Conservation (phyloP, 2,888 invertebrate genomes). For the Lydus trimaculatus region DNA sequence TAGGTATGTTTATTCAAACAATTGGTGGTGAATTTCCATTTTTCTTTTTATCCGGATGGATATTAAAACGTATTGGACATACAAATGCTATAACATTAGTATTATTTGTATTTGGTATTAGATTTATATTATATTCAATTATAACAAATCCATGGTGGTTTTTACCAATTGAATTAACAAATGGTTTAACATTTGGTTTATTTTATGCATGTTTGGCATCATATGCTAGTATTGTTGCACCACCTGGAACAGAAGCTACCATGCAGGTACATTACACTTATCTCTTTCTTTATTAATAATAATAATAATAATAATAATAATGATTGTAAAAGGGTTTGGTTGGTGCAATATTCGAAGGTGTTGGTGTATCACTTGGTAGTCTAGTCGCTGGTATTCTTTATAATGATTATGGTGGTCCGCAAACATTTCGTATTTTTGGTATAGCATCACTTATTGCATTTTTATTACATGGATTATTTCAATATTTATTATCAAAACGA, state of each 20-base stretch:
- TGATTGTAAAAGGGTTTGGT: slow-evolving; percentile 73
- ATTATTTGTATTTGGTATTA: slow-evolving; percentile 77
- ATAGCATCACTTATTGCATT: slow-evolving; percentile 70
- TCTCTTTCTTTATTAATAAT: neutral
- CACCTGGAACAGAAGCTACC: slow-evolving; percentile 85
- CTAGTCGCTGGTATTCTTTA: slow-evolving; percentile 78
- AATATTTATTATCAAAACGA: slow-evolving; percentile 51
- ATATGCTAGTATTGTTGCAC: slow-evolving; percentile 84
- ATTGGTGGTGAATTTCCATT: slow-evolving; percentile 88
- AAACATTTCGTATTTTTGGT: slow-evolving; percentile 77
- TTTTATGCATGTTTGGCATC: slow-evolving; percentile 90
- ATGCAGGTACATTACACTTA: slow-evolving; percentile 69
- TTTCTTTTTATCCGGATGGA: slow-evolving; percentile 81
- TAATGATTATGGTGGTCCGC: slow-evolving; percentile 68
- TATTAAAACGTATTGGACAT: slow-evolving; percentile 82
- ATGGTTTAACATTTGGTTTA: slow-evolving; percentile 89
- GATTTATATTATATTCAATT: slow-evolving; percentile 83
- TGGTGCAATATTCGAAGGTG: slow-evolving; percentile 86
- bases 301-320: neutral
- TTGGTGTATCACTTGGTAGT: slow-evolving; percentile 83
- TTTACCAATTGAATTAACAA: slow-evolving; percentile 83
- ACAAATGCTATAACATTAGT: slow-evolving; percentile 84
- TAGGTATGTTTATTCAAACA: slow-evolving; percentile 66
- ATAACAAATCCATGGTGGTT: slow-evolving; percentile 84
- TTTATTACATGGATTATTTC: slow-evolving; percentile 66